Evolutionary conservation across 2,113 vertebrate genomes (phyloP).

Genomic region (Nothobranchius kuhntae): DNA sequence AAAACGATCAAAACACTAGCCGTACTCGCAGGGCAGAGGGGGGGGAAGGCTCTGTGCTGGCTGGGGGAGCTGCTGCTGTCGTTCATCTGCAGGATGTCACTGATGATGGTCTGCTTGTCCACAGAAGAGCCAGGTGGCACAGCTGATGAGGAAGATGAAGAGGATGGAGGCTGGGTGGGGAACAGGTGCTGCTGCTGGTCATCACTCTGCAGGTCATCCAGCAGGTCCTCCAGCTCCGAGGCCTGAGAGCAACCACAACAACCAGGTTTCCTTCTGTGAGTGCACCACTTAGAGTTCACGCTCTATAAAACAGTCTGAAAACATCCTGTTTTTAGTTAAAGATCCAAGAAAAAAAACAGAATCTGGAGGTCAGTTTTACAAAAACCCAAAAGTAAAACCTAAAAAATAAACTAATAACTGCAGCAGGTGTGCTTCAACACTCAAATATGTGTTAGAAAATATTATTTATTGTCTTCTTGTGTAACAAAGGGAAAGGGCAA

Average conservation of each 20-base stretch:
- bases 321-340: no score
- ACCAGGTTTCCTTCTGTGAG: no score
- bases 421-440: no score
- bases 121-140: conserved; percentile 72
- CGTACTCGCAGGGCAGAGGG: conserved; percentile 81
- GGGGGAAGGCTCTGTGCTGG: conserved; percentile 83
- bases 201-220: conserved; percentile 92
- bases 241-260: conserved; percentile 70
- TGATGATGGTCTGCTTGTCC: conserved; percentile 96
- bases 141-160: conserved; percentile 60
- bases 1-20: not conserved
- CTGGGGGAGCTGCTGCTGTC: conserved; percentile 74
- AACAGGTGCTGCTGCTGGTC: conserved; percentile 89
- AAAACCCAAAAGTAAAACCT: no score
- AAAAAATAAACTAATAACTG: no score
- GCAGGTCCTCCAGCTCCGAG: conserved; percentile 93
- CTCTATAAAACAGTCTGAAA: no score
- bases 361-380: no score
- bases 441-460: no score
- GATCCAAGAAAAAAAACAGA: no score
- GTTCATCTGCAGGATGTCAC: conserved; percentile 94
- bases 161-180: conserved; percentile 41
- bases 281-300: no score
- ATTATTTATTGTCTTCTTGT: no score
- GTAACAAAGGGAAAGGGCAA: not conserved